A percentile compares a stretch with the other conserved stretches of the same genome.
Evolutionary conservation across 2,888 invertebrate genomes (phyloP).

Genomic region (Rhogogaster chlorosoma): DNA sequence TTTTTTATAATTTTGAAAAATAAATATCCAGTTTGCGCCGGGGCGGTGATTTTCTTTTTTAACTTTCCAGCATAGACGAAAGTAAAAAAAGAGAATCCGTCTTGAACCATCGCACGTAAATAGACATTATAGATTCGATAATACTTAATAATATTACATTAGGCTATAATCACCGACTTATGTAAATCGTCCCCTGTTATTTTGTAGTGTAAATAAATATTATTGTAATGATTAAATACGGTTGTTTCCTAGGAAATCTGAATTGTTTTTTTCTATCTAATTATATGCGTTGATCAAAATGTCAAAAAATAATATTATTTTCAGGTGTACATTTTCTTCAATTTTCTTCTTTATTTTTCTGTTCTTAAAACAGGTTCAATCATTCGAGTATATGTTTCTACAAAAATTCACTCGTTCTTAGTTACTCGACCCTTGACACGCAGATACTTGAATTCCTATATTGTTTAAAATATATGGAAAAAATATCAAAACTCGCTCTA

Average conservation of each 20-base stretch:
- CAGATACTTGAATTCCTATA: slow-evolving; percentile 46
- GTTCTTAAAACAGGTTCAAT: neutral
- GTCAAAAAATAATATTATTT: neutral
- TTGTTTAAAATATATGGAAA: slow-evolving; percentile 45
- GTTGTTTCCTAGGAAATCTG: slow-evolving; percentile 25
- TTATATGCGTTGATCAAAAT: neutral
- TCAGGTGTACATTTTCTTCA: neutral
- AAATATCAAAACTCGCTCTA: slow-evolving; percentile 26
- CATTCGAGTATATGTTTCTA: neutral
- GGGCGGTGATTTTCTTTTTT: slow-evolving; percentile 18
- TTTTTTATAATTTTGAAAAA: slow-evolving; percentile 16
- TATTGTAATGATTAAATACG: slow-evolving; percentile 67
- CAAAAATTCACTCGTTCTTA: neutral
- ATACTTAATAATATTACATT: slow-evolving; percentile 29
- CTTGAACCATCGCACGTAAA: neutral
- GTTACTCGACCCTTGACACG: slow-evolving; percentile 2
- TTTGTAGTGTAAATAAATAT: slow-evolving; percentile 77
- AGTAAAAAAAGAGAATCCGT: slow-evolving; percentile 7
- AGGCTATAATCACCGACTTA: slow-evolving; percentile 54
- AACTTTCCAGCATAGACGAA: slow-evolving; percentile 15
- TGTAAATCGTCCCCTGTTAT: slow-evolving; percentile 71
- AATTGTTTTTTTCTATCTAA: neutral
- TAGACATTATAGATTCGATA: slow-evolving; percentile 35
- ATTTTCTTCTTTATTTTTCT: neutral
- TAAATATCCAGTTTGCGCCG: slow-evolving; percentile 29